A percentile compares a stretch with the other conserved stretches of the same genome.
Conservation (phyloP, 2,113 vertebrate species). For the Aegithalos caudatus region DNA sequence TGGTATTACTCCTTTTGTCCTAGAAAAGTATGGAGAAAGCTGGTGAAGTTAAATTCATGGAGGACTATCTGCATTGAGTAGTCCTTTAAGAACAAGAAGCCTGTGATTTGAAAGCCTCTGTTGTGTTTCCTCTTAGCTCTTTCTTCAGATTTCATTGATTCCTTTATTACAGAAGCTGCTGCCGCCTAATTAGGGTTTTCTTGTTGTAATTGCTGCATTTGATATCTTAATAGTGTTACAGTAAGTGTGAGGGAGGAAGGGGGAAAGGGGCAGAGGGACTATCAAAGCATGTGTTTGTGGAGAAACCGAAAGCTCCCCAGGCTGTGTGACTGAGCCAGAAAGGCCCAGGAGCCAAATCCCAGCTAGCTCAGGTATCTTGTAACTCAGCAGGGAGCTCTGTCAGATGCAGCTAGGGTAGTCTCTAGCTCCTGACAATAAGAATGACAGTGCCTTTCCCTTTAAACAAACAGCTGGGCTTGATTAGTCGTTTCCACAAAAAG, state of each 20-base stretch:
- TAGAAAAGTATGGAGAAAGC: conserved; percentile 30
- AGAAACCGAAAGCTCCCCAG: neutral
- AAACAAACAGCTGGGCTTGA: neutral
- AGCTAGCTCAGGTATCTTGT: neutral
- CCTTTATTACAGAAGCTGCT: conserved; percentile 56
- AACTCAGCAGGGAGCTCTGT: neutral
- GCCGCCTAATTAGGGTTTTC: conserved; percentile 72
- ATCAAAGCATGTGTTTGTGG: conserved; percentile 13
- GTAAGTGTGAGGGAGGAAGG: conserved; percentile 14
- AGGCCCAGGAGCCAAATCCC: neutral
- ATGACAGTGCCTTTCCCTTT: neutral
- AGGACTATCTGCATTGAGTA: neutral
- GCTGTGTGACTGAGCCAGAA: neutral
- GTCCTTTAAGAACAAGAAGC: conserved; percentile 62
- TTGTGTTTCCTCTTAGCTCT: conserved; percentile 17
- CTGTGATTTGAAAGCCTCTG: conserved; percentile 32
- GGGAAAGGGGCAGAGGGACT: conserved; percentile 46
- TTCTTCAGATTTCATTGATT: conserved; percentile 58
- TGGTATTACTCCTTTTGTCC: conserved; percentile 48
- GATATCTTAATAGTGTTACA: conserved; percentile 74
- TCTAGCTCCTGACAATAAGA: neutral
- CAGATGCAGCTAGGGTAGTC: neutral
- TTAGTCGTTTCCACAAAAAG: neutral
- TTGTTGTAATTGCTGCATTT: conserved; percentile 70
- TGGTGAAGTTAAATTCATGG: neutral